Evolutionary conservation across 2,888 invertebrate genomes (phyloP).

Genomic region (Zeuzera pyrina): DNA sequence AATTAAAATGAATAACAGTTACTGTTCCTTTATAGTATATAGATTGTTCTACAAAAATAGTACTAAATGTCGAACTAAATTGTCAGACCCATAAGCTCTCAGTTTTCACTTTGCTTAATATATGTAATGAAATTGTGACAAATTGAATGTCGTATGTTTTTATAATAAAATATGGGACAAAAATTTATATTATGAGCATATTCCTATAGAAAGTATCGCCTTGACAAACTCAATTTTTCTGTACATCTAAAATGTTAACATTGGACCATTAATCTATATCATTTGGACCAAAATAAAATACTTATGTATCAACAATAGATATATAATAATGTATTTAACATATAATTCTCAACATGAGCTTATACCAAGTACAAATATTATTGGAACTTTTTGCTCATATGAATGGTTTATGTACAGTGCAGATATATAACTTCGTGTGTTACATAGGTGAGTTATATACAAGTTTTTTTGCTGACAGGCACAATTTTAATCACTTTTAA

Average conservation of each 20-base stretch:
- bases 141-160: too few species aligned
- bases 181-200: not conserved
- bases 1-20: too few species aligned
- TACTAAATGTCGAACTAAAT: too few species aligned
- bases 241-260: constrained; percentile 47
- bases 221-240: constrained; percentile 33
- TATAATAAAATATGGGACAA: too few species aligned
- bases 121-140: too few species aligned
- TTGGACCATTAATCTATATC: constrained; percentile 47
- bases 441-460: not conserved
- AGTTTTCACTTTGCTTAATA: too few species aligned
- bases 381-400: constrained; percentile 19
- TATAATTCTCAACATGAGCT: constrained; percentile 38
- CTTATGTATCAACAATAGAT: constrained; percentile 59
- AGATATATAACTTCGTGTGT: not conserved
- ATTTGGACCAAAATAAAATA: constrained; percentile 65
- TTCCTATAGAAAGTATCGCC: constrained; percentile 23
- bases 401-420: not conserved
- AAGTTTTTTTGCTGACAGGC: constrained; percentile 27
- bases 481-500: constrained; percentile 21
- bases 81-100: too few species aligned
- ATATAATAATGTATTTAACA: constrained; percentile 40
- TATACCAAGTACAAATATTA: constrained; percentile 33
- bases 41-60: too few species aligned
- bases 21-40: too few species aligned